Conservation (phyloP, 2,113 vertebrate genomes). For the Halcyon malimbica region DNA sequence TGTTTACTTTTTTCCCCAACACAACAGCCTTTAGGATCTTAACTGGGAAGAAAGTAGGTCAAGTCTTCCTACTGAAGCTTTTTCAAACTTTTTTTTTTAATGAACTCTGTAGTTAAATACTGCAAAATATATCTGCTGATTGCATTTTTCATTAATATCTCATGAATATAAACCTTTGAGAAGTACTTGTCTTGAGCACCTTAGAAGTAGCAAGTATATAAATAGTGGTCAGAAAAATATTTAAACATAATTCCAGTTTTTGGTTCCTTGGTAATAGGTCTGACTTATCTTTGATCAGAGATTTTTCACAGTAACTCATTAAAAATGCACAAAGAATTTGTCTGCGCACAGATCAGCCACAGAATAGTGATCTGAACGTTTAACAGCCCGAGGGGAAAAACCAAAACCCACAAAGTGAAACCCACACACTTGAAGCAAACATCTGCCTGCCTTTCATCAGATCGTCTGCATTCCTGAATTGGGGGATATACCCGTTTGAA, state of each 20-base stretch:
- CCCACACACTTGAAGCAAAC: not conserved
- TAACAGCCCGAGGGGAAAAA: not conserved
- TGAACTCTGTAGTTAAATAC: not conserved
- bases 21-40: not conserved
- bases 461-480: not conserved
- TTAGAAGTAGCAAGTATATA: not conserved
- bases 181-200: not conserved
- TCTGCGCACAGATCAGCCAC: not conserved
- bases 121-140: not conserved
- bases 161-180: not conserved
- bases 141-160: not conserved
- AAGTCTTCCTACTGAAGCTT: not conserved
- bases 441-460: not conserved
- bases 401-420: not conserved
- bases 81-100: not conserved
- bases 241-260: not conserved
- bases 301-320: slow-evolving; percentile 3
- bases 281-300: slow-evolving; percentile 4
- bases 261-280: not conserved
- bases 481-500: not conserved
- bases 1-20: not conserved
- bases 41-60: not conserved
- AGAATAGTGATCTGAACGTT: not conserved
- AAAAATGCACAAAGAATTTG: slow-evolving; percentile 19
- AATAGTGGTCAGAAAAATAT: slow-evolving; percentile 4